A percentile compares a stretch with the other conserved stretches of the same genome.
Conservation (phyloP, 1,140 invertebrate species). For the Penaeus chinensis region DNA sequence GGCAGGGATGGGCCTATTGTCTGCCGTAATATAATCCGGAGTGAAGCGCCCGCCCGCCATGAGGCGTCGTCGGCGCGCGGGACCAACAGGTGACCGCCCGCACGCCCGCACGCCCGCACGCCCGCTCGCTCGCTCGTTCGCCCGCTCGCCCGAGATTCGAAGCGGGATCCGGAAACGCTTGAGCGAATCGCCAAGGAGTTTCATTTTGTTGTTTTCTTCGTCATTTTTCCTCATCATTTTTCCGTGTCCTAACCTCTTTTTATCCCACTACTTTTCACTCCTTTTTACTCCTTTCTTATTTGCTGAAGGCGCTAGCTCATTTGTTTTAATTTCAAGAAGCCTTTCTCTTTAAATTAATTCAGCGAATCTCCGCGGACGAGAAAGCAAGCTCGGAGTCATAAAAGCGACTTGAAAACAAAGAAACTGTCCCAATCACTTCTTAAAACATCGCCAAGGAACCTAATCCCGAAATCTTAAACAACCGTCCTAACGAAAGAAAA, state of each 20-base stretch:
- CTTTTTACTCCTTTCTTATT: not conserved
- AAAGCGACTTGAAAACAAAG: too few relatives aligned
- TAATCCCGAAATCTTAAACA: too few relatives aligned
- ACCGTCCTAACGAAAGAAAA: too few relatives aligned
- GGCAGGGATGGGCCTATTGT: not conserved
- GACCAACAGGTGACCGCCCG: not conserved
- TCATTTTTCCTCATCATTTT: not conserved
- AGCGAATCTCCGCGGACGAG: too few relatives aligned
- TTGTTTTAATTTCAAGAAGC: too few relatives aligned
- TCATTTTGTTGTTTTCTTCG: not conserved
- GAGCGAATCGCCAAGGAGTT: too few relatives aligned
- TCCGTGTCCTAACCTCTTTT: not conserved
- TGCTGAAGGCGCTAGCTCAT: not conserved
- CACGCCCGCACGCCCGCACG: not conserved
- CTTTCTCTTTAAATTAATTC: too few relatives aligned
- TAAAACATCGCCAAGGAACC: too few relatives aligned
- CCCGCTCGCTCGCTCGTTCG: not conserved
- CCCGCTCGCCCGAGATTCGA: too few relatives aligned
- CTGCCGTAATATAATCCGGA: constrained; percentile 44
- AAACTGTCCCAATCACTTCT: too few relatives aligned
- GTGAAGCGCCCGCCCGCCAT: not conserved
- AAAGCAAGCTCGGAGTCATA: too few relatives aligned
- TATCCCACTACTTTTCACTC: not conserved
- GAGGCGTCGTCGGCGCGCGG: not conserved
- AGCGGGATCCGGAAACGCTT: too few relatives aligned